phyloP scores from a whole-genome alignment of 92 coral and sea anemone genomes.

The Scolanthus callimorphus region DNA sequence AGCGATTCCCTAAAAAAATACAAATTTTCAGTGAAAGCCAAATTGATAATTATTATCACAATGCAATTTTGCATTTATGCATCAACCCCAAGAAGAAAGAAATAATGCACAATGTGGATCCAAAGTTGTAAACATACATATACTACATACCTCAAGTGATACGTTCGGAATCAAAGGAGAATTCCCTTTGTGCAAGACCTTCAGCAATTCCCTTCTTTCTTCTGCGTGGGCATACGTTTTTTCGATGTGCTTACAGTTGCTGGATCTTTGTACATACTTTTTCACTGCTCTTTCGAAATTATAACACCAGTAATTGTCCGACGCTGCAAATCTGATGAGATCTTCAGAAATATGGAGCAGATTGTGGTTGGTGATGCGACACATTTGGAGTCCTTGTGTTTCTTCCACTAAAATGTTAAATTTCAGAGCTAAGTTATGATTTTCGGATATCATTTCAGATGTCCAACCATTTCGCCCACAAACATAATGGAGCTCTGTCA shows the following conservation, averaged over 20 bases:
- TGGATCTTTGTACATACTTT: constrained; percentile 39
- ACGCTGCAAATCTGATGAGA: constrained; percentile 40
- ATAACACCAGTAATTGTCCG: constrained; percentile 79
- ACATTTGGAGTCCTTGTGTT: constrained; percentile 65
- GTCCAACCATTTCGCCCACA: constrained; percentile 44
- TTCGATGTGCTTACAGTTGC: constrained; percentile 60
- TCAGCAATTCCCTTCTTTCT: constrained; percentile 38
- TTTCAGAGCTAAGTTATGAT: constrained; percentile 40
- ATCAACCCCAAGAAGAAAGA: too few species aligned
- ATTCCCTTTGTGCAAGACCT: not conserved
- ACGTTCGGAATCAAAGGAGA: too few species aligned
- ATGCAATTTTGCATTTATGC: too few species aligned
- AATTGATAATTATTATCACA: not conserved
- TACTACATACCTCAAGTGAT: too few species aligned
- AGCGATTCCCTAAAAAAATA: constrained; percentile 52
- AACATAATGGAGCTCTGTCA: constrained; percentile 43
- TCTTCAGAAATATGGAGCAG: constrained; percentile 52
- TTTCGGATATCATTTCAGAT: constrained; percentile 33
- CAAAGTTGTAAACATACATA: too few species aligned
- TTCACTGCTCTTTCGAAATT: constrained; percentile 75
- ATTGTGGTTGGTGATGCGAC: constrained; percentile 66
- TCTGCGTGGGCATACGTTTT: constrained; percentile 60
- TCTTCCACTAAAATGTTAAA: constrained; percentile 54
- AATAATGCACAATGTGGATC: too few species aligned
- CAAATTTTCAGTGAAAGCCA: not conserved